Evolutionary conservation across 1,140 invertebrate genomes (phyloP), one percentile per base, ranked within the genome.

Genomic region (Tetragonula clypearis): DNA sequence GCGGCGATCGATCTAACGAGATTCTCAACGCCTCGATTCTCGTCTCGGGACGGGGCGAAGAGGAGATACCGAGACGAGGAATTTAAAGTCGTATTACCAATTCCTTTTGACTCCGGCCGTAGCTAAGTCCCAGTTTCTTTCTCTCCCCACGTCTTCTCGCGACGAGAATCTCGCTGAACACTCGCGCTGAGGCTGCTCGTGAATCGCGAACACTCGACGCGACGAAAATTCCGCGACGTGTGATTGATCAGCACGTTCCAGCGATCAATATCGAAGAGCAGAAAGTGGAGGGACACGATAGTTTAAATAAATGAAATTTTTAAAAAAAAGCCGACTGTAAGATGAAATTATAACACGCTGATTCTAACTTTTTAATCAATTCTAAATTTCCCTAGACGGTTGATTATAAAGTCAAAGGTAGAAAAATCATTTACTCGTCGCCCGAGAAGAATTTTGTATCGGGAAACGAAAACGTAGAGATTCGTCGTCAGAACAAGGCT

Each of bases 1-100:
- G 68, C n/a, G 14, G 49, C 87, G 87, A 88, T 88, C 88, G 87
- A 86, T 89, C 85, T 88, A 89, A 89, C 85, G 85, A 89, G 87
- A 71, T 87, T 88, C 87, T 87, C 87, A 58, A 87, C 88, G 84
- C 84, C 41, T 69, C 49, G n/a, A 19, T 35, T 17, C 66, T 17
- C 14, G 6, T 49, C 41, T 49, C 41, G 41, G 41, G 41, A 35
- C 35, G 35, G 35, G 35, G 35, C 35, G 35, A 35, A 35, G 35
- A 21, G 4, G 19, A n/a, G 26, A 73, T n/a, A 49, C 49, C 75
- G 26, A 58, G 73, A 65, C 56, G 11, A 79, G 56, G 26, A 55
- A 58, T 79, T 71, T 79, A 60, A 79, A 72, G 69, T 84, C 77
- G 55, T 79, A 72, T 84, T 65, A 68, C 58, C 78, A 19, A 85